A percentile compares a stretch with the other conserved stretches of the same genome.
Evolutionary conservation across 2,888 invertebrate genomes (phyloP).

Genomic region (Oscheius sp.): DNA sequence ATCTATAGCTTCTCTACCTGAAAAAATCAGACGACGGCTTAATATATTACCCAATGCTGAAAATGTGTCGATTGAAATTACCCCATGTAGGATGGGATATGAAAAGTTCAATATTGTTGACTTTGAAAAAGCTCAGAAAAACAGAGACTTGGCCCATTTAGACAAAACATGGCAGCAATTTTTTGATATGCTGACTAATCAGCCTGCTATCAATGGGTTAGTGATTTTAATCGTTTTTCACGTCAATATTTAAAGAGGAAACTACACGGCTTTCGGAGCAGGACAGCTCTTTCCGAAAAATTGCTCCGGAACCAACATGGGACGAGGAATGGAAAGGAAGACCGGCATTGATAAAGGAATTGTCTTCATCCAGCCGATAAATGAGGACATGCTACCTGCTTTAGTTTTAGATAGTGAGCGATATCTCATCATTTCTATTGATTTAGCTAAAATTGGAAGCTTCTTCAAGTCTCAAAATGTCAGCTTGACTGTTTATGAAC

Average conservation of each 20-base stretch:
- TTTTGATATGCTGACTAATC: conserved; percentile 28
- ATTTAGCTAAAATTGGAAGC: conserved; percentile 13
- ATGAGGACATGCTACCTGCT: conserved; percentile 2
- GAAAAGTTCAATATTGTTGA: conserved; percentile 5
- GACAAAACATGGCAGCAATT: conserved; percentile 25
- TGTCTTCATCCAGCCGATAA: conserved; percentile 16
- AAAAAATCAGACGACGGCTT: not conserved
- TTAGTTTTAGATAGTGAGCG: conserved; percentile 25
- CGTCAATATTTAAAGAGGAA: not conserved
- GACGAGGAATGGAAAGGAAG: not conserved
- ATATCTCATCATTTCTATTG: not conserved
- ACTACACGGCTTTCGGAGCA: not conserved
- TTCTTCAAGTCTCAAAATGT: conserved; percentile 22
- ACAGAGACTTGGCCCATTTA: conserved; percentile 7
- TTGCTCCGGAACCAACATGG: not conserved
- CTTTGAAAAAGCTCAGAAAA: not conserved
- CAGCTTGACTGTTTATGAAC: not conserved
- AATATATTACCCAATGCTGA: not conserved
- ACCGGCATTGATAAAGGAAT: conserved; percentile 12
- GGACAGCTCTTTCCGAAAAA: conserved; percentile 21
- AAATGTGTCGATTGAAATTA: conserved; percentile 1
- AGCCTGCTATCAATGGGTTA: conserved; percentile 10
- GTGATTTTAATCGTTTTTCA: not conserved
- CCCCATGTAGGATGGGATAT: not conserved
- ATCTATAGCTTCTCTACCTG: not conserved